Percentiles rank a stretch among this genome's conserved stretches.
Evolutionary conservation across 1,140 invertebrate species (phyloP).

Genomic region (Coelopa frigida): DNA sequence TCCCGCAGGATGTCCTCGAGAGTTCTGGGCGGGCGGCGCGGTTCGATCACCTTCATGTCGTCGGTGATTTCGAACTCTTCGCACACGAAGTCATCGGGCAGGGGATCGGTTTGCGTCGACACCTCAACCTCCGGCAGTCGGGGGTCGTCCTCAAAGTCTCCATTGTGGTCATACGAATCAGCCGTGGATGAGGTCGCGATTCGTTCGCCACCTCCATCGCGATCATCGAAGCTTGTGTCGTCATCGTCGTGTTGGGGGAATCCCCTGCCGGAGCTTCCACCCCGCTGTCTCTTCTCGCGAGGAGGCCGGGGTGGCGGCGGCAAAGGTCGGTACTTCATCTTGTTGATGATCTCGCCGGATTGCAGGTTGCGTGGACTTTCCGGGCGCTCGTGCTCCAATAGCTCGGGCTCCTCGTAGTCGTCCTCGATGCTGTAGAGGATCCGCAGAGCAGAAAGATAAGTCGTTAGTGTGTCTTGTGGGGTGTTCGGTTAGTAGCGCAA

Average conservation of each 20-base stretch:
- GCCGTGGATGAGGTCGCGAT: constrained; percentile 34
- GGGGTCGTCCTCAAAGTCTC: constrained; percentile 4
- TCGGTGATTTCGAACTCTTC: constrained; percentile 56
- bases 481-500: constrained; percentile 1
- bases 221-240: constrained; percentile 6
- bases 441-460: not conserved
- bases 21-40: constrained; percentile 25
- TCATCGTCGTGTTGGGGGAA: constrained; percentile 18
- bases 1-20: constrained; percentile 35
- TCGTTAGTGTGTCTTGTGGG: no score
- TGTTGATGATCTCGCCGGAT: constrained; percentile 63
- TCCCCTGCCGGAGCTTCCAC: constrained; percentile 15
- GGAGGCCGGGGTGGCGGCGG: constrained; percentile 75
- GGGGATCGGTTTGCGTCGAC: constrained; percentile 72
- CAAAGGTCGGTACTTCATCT: constrained; percentile 71
- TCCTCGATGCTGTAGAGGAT: constrained; percentile 21
- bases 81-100: constrained; percentile 67
- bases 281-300: constrained; percentile 49
- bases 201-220: constrained; percentile 36
- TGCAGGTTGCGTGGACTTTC: constrained; percentile 52
- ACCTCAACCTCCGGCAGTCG: constrained; percentile 55
- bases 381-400: constrained; percentile 17
- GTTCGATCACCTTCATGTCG: constrained; percentile 39
- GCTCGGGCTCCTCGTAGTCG: constrained; percentile 37
- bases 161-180: constrained; percentile 31